These are phyloP conservation scores for Myripristis murdjan DNA, from an alignment of 2,797 vertebrate species.

Conservation along the genomic window DNA sequence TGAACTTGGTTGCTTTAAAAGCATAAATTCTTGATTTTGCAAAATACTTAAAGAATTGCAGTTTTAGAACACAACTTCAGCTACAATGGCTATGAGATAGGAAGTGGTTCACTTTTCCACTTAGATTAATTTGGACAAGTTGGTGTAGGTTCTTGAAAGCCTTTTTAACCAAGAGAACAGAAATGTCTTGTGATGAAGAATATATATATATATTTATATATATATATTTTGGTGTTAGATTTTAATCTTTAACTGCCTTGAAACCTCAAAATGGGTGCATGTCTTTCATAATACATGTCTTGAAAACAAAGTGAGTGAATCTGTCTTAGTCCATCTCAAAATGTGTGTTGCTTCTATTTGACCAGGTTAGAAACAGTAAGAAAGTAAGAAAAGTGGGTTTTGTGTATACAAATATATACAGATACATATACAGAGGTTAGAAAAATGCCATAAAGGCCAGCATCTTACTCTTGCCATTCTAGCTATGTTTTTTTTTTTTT, in stretches of 20 bases:
- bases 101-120: slow-evolving; percentile 13
- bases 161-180: neutral
- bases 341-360: too few relatives aligned
- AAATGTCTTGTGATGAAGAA: neutral
- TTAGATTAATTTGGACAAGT: neutral
- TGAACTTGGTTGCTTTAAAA: neutral
- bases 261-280: slow-evolving; percentile 3
- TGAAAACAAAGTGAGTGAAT: neutral
- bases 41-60: neutral
- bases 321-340: neutral
- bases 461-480: neutral
- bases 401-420: too few relatives aligned
- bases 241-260: slow-evolving; percentile 15
- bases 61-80: neutral
- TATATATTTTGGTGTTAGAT: neutral
- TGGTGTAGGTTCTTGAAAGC: slow-evolving; percentile 1
- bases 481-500: too few relatives aligned
- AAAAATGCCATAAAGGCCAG: too few relatives aligned
- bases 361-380: too few relatives aligned
- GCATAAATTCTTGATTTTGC: neutral
- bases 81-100: neutral
- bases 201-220: too few relatives aligned
- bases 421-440: too few relatives aligned
- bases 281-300: neutral
- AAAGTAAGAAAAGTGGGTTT: too few relatives aligned